Conservation (phyloP, 2,888 invertebrate species). For the Tuberolachnus salignus region DNA sequence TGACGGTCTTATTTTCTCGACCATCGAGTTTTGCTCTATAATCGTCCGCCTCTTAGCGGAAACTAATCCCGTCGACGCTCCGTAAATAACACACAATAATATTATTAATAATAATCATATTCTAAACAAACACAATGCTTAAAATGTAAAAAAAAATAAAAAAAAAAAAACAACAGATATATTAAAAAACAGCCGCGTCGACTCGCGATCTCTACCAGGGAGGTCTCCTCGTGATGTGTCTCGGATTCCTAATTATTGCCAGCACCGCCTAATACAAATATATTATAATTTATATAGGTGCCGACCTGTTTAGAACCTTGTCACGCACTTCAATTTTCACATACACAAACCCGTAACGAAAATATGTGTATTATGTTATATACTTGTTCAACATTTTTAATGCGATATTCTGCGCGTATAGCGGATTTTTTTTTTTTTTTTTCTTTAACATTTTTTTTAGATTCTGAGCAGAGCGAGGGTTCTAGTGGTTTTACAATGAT, state of each 20-base stretch:
- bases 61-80: no score
- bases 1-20: no score
- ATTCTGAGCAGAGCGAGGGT: no score
- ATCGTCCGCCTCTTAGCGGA: no score
- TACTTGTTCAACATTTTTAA: not conserved
- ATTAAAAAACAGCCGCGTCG: not conserved
- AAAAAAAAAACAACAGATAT: no score
- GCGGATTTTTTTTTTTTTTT: not conserved
- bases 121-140: no score
- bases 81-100: no score
- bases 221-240: not conserved
- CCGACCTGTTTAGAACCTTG: not conserved
- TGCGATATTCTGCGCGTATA: not conserved
- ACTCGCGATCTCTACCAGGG: not conserved
- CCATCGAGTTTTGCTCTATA: no score
- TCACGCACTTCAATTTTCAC: not conserved
- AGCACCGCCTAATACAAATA: not conserved
- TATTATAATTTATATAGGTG: not conserved
- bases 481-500: no score
- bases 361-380: not conserved
- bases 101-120: no score
- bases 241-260: slow-evolving; percentile 15
- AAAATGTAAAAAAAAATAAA: no score
- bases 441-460: no score
- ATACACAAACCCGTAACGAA: not conserved